Percentiles rank a stretch among this genome's conserved stretches.
Evolutionary conservation across 2,113 vertebrate species (phyloP).

Genomic region (Calypte anna): DNA sequence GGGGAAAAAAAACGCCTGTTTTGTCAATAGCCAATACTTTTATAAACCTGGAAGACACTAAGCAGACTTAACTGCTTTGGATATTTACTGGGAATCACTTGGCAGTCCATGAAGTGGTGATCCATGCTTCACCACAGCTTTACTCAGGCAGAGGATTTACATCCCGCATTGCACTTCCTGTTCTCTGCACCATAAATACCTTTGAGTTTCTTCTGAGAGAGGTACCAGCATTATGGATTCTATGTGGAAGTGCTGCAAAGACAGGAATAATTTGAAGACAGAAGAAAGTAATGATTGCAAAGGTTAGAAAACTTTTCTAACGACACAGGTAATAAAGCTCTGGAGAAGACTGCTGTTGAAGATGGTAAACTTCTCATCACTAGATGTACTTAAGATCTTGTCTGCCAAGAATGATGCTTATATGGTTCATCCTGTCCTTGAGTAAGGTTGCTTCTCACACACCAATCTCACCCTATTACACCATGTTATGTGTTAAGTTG

Average conservation of each 20-base stretch:
- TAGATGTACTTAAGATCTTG: not conserved
- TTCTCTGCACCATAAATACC: not conserved
- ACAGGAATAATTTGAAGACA: not conserved
- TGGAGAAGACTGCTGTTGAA: not conserved
- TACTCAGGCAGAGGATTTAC: not conserved
- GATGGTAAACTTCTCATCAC: not conserved
- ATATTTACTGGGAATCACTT: not conserved
- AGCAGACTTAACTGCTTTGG: not conserved
- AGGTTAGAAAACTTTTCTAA: not conserved
- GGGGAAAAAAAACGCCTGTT: not conserved
- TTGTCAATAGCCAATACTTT: not conserved
- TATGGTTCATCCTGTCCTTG: not conserved
- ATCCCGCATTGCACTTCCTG: accelerated
- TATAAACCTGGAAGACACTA: not conserved
- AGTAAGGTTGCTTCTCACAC: not conserved
- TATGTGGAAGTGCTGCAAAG: not conserved
- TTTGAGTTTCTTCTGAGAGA: not conserved
- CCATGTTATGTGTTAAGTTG: not conserved
- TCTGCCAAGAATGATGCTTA: not conserved
- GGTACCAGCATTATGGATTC: accelerated
- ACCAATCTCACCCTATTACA: accelerated
- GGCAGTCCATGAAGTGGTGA: not conserved
- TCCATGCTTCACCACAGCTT: not conserved
- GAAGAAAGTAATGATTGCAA: not conserved
- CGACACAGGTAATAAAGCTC: not conserved